Conservation (phyloP, 2,888 invertebrate species). For the Drosophila percnosoma region DNA sequence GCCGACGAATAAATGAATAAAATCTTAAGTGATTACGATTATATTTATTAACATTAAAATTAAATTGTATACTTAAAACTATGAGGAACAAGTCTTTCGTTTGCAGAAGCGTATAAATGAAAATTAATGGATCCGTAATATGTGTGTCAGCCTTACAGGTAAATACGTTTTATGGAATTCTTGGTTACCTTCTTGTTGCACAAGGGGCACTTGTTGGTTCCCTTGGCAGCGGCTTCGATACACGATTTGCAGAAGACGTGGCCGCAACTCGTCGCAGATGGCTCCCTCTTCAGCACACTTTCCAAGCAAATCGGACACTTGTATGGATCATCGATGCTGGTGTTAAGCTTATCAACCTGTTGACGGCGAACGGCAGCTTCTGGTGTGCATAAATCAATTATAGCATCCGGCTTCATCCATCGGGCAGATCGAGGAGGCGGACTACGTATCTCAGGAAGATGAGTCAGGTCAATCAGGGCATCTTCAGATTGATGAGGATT, state of each 20-base stretch:
- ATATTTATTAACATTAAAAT: background rate
- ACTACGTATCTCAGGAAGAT: slow-evolving; percentile 21
- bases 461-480: slow-evolving; percentile 10
- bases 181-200: slow-evolving; percentile 66
- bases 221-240: slow-evolving; percentile 49
- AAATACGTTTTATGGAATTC: slow-evolving; percentile 66
- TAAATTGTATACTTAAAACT: background rate
- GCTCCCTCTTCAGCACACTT: slow-evolving; percentile 48
- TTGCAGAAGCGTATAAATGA: no score
- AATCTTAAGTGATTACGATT: background rate
- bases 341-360: background rate
- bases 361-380: background rate
- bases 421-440: background rate
- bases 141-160: slow-evolving; percentile 40
- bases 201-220: slow-evolving; percentile 72
- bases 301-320: slow-evolving; percentile 80
- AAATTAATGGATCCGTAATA: no score
- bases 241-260: slow-evolving; percentile 75
- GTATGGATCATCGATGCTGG: slow-evolving; percentile 24
- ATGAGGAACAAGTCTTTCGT: background rate
- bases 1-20: no score
- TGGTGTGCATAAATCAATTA: slow-evolving; percentile 54
- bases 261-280: slow-evolving; percentile 74
- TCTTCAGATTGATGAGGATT: background rate
- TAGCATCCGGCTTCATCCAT: slow-evolving; percentile 14